Conservation (phyloP, 2,113 vertebrate species). For the Tinamus guttatus region DNA sequence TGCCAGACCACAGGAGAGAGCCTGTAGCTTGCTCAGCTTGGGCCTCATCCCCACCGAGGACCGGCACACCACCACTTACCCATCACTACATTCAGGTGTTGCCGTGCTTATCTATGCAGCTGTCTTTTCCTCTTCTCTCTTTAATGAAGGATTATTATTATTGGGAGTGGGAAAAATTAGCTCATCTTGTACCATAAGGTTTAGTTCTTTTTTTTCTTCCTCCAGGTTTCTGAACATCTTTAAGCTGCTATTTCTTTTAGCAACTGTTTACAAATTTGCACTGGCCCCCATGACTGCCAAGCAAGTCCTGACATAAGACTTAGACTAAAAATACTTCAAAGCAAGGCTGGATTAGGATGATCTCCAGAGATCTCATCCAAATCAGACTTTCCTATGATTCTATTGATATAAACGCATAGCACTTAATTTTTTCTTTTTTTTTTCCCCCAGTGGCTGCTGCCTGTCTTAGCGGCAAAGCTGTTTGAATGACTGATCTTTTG, state of each 20-base stretch:
- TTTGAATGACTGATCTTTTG: conserved; percentile 4
- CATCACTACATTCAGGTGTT: neutral
- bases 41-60: neutral
- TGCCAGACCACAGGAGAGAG: neutral
- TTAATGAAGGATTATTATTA: neutral
- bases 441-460: neutral
- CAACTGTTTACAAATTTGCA: neutral
- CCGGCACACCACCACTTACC: neutral
- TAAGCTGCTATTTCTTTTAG: neutral
- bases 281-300: neutral
- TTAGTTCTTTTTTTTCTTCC: neutral
- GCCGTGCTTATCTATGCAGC: neutral
- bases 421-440: neutral
- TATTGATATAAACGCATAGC: neutral
- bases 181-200: neutral
- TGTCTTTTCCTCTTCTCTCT: neutral
- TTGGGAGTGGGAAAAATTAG: neutral
- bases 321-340: conserved; percentile 36
- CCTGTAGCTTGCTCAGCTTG: neutral
- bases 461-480: neutral
- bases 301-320: neutral
- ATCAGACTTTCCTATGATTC: conserved; percentile 4
- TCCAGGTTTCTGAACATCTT: neutral
- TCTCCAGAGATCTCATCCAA: conserved; percentile 52
- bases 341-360: conserved; percentile 8